Evolutionary conservation across 2,113 vertebrate species (phyloP).

Genomic region (Eurystomus gularis): DNA sequence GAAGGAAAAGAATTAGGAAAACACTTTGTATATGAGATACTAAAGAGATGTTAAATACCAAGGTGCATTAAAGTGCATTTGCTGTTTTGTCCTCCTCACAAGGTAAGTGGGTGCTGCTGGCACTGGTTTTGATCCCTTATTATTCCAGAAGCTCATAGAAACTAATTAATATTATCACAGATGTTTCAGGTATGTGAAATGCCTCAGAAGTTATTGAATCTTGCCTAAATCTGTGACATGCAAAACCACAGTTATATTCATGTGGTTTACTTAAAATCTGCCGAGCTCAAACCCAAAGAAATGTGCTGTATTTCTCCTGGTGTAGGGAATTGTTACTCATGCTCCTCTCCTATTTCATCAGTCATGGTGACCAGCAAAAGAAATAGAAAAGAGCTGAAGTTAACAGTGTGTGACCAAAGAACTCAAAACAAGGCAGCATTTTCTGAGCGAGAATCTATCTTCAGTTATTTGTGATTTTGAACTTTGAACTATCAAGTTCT

Average conservation of each 20-base stretch:
- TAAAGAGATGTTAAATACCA: not conserved
- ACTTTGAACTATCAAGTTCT: not conserved
- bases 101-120: not conserved
- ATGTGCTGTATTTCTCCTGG: not conserved
- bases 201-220: not conserved
- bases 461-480: conserved; percentile 5
- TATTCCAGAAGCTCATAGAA: not conserved
- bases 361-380: not conserved
- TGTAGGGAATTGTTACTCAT: not conserved
- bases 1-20: not conserved
- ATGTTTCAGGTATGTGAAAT: not conserved
- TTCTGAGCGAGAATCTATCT: not conserved
- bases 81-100: not conserved
- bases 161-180: not conserved
- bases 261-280: conserved; percentile 3
- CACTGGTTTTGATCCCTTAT: not conserved
- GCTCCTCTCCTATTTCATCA: not conserved
- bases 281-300: not conserved
- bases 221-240: not conserved
- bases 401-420: not conserved
- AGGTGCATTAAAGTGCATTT: not conserved
- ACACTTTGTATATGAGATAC: not conserved
- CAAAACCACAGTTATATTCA: not conserved
- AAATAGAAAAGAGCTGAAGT: not conserved
- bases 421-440: not conserved